phyloP scores from a whole-genome alignment of 2,113 vertebrate genomes.

The Actinemys pallida region DNA sequence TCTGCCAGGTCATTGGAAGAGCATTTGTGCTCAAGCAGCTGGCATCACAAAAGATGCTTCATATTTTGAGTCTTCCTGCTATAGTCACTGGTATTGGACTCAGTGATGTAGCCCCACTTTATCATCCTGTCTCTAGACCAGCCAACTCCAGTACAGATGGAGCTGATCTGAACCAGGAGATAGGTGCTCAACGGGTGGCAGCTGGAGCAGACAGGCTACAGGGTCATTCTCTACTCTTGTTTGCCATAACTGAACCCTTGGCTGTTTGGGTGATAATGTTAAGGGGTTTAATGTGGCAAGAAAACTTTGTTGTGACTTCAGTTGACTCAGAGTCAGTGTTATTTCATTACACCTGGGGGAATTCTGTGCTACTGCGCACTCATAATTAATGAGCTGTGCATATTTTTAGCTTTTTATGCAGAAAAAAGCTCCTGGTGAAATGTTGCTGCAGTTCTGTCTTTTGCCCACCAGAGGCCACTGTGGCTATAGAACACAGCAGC shows the following conservation, averaged over 20 bases:
- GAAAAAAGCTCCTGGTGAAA: too few species aligned
- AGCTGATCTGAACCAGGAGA: neutral
- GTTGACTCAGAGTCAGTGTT: neutral
- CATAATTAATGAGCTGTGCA: too few species aligned
- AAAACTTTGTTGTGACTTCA: neutral
- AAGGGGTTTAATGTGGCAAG: neutral
- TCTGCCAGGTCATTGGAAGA: neutral
- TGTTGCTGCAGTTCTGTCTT: too few species aligned
- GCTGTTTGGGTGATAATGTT: neutral
- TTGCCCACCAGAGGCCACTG: too few species aligned
- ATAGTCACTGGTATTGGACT: neutral
- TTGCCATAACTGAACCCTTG: neutral
- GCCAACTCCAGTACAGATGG: neutral
- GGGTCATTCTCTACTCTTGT: neutral
- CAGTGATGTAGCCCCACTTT: too few species aligned
- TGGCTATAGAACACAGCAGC: too few species aligned
- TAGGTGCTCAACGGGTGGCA: neutral
- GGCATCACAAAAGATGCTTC: neutral
- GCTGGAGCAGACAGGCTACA: neutral
- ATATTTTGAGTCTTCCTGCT: neutral
- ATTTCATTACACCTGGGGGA: too few species aligned
- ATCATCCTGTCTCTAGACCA: neutral
- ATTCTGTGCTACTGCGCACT: too few species aligned
- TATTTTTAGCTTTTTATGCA: too few species aligned
- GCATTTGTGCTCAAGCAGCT: neutral